phyloP scores from a whole-genome alignment of 2,797 vertebrate species.

The Acropternis orthonyx region DNA sequence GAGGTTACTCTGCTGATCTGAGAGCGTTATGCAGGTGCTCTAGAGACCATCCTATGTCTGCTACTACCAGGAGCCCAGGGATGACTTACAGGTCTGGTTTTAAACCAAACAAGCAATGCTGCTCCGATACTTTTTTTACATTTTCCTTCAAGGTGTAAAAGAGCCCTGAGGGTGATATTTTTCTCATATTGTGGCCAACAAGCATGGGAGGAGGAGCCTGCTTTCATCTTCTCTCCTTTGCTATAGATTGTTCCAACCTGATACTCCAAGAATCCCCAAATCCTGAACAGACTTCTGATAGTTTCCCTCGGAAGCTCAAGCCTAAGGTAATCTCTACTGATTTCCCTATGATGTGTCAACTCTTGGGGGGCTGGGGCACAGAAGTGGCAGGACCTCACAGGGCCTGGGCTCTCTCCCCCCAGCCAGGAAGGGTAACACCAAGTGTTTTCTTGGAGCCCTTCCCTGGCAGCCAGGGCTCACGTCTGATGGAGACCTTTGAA shows the following conservation, averaged over 20 bases:
- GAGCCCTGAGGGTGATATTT: background rate
- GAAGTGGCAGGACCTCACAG: background rate
- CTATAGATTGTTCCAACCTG: background rate
- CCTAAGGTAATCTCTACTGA: background rate
- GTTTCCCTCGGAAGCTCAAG: background rate
- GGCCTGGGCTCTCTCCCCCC: background rate
- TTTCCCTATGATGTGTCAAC: background rate
- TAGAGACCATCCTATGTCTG: background rate
- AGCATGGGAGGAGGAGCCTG: background rate
- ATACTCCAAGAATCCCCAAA: background rate
- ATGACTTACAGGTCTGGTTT: background rate
- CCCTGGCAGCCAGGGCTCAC: background rate
- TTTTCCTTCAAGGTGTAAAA: background rate
- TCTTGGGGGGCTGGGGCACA: background rate
- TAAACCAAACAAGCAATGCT: background rate
- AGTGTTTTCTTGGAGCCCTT: background rate
- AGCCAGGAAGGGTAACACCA: background rate
- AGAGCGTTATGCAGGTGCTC: fast-evolving
- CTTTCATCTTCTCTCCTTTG: background rate
- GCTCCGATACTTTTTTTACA: too few species aligned
- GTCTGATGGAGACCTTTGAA: background rate
- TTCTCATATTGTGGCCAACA: background rate
- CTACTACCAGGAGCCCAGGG: background rate
- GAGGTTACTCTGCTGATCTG: background rate
- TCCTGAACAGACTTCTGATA: background rate